phyloP scores from a whole-genome alignment of 2,888 invertebrate genomes.

The Myopa tessellatipennis region DNA sequence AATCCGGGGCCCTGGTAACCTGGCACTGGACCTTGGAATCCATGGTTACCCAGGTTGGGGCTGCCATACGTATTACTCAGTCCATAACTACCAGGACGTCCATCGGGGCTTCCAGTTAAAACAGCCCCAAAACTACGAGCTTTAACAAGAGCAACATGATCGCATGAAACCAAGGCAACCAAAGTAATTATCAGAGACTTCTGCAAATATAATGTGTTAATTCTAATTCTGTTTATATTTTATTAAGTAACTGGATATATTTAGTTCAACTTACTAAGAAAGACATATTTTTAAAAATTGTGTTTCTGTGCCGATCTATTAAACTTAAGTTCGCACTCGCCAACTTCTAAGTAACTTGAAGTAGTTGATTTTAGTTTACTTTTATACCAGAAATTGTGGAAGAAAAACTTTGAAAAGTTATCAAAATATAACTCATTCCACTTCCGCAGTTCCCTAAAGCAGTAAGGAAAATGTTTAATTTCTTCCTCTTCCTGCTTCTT shows the following conservation, averaged over 20 bases:
- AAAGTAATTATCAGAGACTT: not conserved
- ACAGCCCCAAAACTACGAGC: not conserved
- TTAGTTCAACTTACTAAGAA: not conserved
- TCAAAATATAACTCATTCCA: not conserved
- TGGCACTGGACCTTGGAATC: not conserved
- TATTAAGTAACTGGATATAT: not conserved
- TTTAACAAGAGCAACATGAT: not conserved
- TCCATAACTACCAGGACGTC: slow-evolving; percentile 40
- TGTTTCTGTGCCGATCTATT: not conserved
- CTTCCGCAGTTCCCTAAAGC: slow-evolving; percentile 9
- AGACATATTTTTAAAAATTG: not conserved
- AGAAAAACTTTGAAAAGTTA: not conserved
- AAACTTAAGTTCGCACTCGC: not conserved
- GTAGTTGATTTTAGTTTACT: not conserved
- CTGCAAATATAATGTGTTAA: not conserved
- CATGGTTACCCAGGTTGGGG: slow-evolving; percentile 14
- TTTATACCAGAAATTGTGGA: not conserved
- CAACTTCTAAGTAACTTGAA: not conserved
- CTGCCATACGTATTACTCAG: slow-evolving; percentile 41
- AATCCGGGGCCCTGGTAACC: slow-evolving; percentile 22
- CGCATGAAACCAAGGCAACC: not conserved
- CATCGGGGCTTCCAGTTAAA: slow-evolving; percentile 13
- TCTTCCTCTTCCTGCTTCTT: not conserved
- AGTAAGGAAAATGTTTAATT: slow-evolving; percentile 2
- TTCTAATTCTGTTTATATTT: no score